Conservation (phyloP, 2,113 vertebrate species). For the Ictalurus furcatus region DNA sequence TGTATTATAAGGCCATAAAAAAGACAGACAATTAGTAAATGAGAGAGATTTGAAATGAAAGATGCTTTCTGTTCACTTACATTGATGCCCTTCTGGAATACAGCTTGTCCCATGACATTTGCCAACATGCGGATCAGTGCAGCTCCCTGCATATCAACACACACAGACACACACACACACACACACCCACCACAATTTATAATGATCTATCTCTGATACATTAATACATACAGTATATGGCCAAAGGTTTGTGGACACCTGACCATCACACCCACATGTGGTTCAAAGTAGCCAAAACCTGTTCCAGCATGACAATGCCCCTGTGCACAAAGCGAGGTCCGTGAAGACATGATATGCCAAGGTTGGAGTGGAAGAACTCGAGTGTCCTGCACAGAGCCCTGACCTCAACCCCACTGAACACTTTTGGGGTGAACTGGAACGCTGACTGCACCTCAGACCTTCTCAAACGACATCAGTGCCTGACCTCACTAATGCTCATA, state of each 20-base stretch:
- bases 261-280: background rate
- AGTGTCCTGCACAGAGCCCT: background rate
- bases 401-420: background rate
- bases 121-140: slow-evolving; percentile 98
- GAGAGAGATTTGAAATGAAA: background rate
- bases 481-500: background rate
- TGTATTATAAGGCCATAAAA: background rate
- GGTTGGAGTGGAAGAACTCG: background rate
- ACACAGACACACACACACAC: slow-evolving; percentile 14
- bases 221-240: background rate
- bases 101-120: slow-evolving; percentile 92
- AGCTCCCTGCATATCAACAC: slow-evolving; percentile 78
- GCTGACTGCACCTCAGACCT: background rate
- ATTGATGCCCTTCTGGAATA: slow-evolving; percentile 93
- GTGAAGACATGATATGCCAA: background rate
- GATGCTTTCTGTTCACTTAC: slow-evolving; percentile 76
- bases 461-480: background rate
- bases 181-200: background rate
- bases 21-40: background rate
- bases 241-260: background rate
- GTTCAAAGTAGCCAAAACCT: background rate
- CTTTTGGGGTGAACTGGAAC: background rate
- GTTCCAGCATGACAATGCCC: background rate
- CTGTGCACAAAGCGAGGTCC: background rate
- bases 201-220: background rate